Evolutionary conservation across 2,113 vertebrate species (phyloP).

Genomic region (Isichthys henryi): DNA sequence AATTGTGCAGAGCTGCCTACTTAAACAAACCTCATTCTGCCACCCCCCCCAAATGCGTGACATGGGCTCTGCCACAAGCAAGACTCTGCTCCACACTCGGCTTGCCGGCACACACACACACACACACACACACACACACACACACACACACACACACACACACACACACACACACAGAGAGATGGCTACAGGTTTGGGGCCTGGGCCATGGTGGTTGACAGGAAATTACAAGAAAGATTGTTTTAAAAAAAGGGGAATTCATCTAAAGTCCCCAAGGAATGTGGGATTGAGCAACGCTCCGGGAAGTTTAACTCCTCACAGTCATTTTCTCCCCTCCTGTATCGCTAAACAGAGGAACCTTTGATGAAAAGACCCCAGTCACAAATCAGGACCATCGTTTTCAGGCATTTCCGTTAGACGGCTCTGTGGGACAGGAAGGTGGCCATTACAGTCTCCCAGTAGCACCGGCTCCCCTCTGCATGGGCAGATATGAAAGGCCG

Average conservation of each 20-base stretch:
- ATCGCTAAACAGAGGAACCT: constrained; percentile 17
- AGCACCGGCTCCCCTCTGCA: constrained; percentile 21
- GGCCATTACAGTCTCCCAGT: constrained; percentile 41
- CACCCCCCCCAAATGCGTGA: not conserved
- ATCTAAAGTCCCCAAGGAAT: constrained; percentile 19
- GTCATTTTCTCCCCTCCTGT: not conserved
- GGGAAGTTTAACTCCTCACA: constrained; percentile 11
- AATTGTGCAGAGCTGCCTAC: not conserved
- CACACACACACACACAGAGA: not conserved
- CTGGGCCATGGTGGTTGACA: constrained; percentile 16
- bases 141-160: not conserved
- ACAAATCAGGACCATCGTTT: constrained; percentile 19
- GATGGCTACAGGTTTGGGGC: not conserved
- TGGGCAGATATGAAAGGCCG: constrained; percentile 18
- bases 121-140: not conserved
- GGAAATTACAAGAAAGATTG: constrained; percentile 28
- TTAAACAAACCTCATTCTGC: too few species aligned
- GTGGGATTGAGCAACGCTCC: constrained; percentile 8
- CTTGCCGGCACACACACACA: not conserved
- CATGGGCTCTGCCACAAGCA: not conserved
- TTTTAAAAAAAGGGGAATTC: constrained; percentile 13
- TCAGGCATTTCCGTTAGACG: constrained; percentile 25
- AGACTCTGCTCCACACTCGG: not conserved
- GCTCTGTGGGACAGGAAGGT: constrained; percentile 45
- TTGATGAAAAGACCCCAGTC: not conserved